Evolutionary conservation across 2,797 vertebrate species (phyloP), one percentile per base, ranked within the genome.

Genomic region (Halcyon badia): DNA sequence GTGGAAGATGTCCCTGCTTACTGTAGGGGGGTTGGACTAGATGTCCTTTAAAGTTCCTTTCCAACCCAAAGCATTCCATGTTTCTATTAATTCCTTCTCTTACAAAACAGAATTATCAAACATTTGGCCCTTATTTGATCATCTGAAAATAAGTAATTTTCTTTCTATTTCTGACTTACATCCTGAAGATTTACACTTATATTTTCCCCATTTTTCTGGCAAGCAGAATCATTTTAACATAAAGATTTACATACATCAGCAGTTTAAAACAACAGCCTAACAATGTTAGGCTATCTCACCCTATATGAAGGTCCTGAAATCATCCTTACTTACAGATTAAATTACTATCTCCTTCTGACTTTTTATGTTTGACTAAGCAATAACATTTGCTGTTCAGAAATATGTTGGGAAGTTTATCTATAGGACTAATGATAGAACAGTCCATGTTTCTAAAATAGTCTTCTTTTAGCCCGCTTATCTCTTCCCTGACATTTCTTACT

Each of bases 401-500:
- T 97, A 95, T 42, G 37, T 70, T 71, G 81, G 92, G 73, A 83
- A 89, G 91, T 96, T 97, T 97, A 97, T 97, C 97, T 98, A 71
- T 94, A 91, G 85, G 86, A 92, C 97, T 96, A 94, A 93, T 94
- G 97, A 97, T 96, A 98, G 97, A 95, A 94, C 92, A 91, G 82
- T 56, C 83, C 73, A n/a, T 26, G 95, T 64, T 88, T 87, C 86
- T 92, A 96, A 96, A 95, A 96, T 71, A 95, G 94, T 42, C 88
- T 92, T 87, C 96, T 95, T 97, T 98, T 97, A 97, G 86, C 91
- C 92, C 96, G 83, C 97, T 97, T 98, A 97, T 98, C 97, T 98
- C 82, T 89, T 89, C 72, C 51, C 94, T 98, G 97, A 97, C 97
- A 98, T 98, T 98, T 97, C 83, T 96, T 81, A 70, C 96, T 48